Conservation (phyloP, 2,113 vertebrate species). For the Brachyhypopomus gauderio region DNA sequence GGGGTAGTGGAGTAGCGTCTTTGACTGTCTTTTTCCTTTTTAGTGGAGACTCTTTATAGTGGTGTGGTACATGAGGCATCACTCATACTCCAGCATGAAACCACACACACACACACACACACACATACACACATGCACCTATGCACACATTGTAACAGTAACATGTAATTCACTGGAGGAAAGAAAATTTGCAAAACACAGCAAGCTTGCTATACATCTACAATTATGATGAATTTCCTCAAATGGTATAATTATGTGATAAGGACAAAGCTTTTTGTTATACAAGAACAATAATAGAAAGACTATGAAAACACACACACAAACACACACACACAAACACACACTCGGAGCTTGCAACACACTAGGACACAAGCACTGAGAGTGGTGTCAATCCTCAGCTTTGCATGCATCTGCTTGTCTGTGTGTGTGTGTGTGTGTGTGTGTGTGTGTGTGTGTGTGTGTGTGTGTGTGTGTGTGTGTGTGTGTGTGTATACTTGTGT, state of each 20-base stretch:
- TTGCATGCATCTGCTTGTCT: background rate
- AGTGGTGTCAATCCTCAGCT: background rate
- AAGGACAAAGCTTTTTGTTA: background rate
- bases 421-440: background rate
- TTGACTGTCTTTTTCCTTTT: constrained; percentile 30
- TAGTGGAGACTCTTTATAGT: constrained; percentile 46
- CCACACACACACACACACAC: constrained; percentile 36
- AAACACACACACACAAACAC: background rate
- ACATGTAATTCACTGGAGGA: constrained; percentile 1
- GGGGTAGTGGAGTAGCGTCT: constrained; percentile 19
- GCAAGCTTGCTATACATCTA: constrained; percentile 9
- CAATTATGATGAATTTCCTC: constrained; percentile 31
- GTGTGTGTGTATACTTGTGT: background rate
- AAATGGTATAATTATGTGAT: constrained; percentile 34
- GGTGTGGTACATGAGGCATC: constrained; percentile 44
- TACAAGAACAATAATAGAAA: background rate
- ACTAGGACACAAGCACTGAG: background rate
- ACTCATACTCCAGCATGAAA: constrained; percentile 41
- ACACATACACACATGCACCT: constrained; percentile 4
- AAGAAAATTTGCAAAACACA: constrained; percentile 21
- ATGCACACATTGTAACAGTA: constrained; percentile 4
- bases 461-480: background rate
- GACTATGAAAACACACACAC: background rate
- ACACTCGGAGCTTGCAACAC: background rate
- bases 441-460: background rate